Evolutionary conservation across 1,140 invertebrate species (phyloP).

Genomic region (Ips nitidus): DNA sequence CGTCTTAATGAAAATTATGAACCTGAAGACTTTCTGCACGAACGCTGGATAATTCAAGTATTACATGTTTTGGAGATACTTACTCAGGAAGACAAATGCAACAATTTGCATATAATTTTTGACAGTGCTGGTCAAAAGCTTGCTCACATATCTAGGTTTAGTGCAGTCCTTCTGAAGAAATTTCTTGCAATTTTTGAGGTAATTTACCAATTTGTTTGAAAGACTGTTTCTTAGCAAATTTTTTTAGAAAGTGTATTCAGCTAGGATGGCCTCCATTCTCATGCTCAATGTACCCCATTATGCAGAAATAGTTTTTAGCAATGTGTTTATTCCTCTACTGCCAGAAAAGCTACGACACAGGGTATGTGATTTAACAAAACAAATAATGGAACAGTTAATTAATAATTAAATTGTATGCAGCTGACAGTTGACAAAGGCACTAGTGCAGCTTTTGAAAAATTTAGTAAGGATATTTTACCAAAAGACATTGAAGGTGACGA

Average conservation of each 20-base stretch:
- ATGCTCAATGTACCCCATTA: not conserved
- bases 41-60: constrained; percentile 29
- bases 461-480: constrained; percentile 52
- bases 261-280: not conserved
- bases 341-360: not conserved
- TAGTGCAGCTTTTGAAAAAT: not conserved
- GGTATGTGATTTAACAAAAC: not conserved
- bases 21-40: constrained; percentile 43
- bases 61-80: constrained; percentile 16
- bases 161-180: constrained; percentile 12
- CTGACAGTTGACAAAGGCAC: no score
- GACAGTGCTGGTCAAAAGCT: constrained; percentile 6
- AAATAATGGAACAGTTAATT: no score
- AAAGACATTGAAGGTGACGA: constrained; percentile 59
- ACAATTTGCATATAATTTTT: constrained; percentile 26
- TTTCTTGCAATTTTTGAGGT: not conserved
- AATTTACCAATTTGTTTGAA: not conserved
- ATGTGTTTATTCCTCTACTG: constrained; percentile 3
- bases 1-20: constrained; percentile 44
- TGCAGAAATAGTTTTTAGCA: not conserved
- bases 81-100: constrained; percentile 13
- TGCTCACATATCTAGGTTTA: constrained; percentile 43
- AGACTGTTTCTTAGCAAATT: not conserved
- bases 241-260: constrained; percentile 9
- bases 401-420: no score